These are phyloP conservation scores for Hydractinia symbiolongicarpus DNA, from an alignment of 30 jellyfish, hydroid and myxozoan species.

Conservation along the genomic window DNA sequence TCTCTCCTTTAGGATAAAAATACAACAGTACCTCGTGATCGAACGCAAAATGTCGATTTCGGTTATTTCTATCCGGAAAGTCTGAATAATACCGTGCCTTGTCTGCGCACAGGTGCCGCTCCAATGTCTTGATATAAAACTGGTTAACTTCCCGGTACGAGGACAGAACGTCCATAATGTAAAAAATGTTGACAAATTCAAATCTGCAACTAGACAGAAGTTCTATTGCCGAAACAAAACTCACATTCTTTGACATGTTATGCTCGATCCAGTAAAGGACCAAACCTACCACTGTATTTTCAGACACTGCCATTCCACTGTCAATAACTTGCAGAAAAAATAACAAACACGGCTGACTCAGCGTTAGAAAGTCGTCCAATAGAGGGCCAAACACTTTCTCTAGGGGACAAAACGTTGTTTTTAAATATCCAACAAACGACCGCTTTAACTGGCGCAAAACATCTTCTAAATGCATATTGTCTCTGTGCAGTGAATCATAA, in stretches of 20 bases:
- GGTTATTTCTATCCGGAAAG: slow-evolving; percentile 10
- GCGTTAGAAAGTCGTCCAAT: slow-evolving; percentile 12
- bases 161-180: slow-evolving; percentile 11
- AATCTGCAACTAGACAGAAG: slow-evolving; percentile 18
- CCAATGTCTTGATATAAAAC: slow-evolving; percentile 23
- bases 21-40: slow-evolving; percentile 34
- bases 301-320: slow-evolving; percentile 34
- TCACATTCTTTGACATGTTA: not conserved
- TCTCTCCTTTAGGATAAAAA: slow-evolving; percentile 11
- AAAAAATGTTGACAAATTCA: slow-evolving; percentile 14
- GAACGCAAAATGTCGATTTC: slow-evolving; percentile 27
- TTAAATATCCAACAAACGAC: slow-evolving; percentile 17
- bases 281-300: slow-evolving; percentile 21
- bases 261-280: slow-evolving; percentile 21
- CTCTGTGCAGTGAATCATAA: not conserved
- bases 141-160: not conserved
- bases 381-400: slow-evolving; percentile 30
- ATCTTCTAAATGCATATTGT: not conserved
- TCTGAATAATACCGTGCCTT: slow-evolving; percentile 20
- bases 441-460: slow-evolving; percentile 10
- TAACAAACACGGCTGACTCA: not conserved
- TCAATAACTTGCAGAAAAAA: slow-evolving; percentile 16
- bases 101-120: not conserved
- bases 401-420: slow-evolving; percentile 18
- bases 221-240: not conserved